Evolutionary conservation across 2,113 vertebrate genomes (phyloP).

Genomic region (Odontophorus gujanensis): DNA sequence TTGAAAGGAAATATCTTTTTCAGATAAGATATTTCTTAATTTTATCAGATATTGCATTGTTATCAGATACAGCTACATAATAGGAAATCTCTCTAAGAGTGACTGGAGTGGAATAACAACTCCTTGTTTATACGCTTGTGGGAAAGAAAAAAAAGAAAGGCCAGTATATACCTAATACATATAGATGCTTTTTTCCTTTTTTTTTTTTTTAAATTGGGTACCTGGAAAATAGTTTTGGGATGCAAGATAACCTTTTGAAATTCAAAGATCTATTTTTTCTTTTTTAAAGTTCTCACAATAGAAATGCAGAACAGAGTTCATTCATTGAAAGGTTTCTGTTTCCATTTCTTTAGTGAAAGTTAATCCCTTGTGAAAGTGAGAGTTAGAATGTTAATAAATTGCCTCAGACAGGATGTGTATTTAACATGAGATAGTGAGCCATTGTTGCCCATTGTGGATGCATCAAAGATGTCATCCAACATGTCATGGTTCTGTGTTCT

Average conservation of each 20-base stretch:
- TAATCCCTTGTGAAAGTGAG: conserved; percentile 26
- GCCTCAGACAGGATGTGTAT: conserved; percentile 18
- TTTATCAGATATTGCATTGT: background rate
- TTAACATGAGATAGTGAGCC: background rate
- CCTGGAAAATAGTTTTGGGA: background rate
- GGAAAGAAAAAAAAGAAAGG: background rate
- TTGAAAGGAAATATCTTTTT: background rate
- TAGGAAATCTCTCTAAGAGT: background rate
- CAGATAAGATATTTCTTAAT: background rate
- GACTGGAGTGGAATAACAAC: background rate
- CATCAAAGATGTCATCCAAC: conserved; percentile 4
- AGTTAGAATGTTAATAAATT: background rate
- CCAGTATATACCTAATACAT: too few relatives aligned
- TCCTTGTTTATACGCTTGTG: background rate
- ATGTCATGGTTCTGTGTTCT: conserved; percentile 3
- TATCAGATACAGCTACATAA: background rate
- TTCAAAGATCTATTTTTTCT: too few relatives aligned
- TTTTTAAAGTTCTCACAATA: background rate
- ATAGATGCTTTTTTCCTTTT: background rate
- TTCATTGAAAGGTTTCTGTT: background rate
- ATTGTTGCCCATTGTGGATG: background rate
- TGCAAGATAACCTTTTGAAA: too few relatives aligned
- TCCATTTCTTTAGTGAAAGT: background rate
- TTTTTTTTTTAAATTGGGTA: background rate
- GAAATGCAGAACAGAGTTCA: background rate